These are phyloP conservation scores for Maccullochella peelii DNA, from an alignment of 2,113 vertebrate species.

Conservation along the genomic window DNA sequence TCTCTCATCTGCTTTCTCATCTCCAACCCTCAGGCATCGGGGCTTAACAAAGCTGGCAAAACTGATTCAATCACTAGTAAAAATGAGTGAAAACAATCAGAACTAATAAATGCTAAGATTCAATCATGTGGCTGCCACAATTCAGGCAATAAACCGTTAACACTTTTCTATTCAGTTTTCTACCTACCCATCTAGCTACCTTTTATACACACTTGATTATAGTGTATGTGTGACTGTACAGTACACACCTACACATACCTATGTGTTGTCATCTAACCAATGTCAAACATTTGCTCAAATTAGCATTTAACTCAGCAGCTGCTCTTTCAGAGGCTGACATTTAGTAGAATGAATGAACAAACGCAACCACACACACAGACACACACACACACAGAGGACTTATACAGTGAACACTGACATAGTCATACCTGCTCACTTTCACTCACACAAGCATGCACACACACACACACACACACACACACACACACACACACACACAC, in stretches of 20 bases:
- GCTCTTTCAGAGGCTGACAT: constrained; percentile 59
- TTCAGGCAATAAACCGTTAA: background rate
- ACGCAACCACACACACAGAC: background rate
- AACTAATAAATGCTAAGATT: background rate
- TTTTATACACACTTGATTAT: background rate
- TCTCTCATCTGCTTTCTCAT: constrained; percentile 28
- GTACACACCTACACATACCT: constrained; percentile 3
- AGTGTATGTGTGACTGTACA: background rate
- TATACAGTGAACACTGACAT: background rate
- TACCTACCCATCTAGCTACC: background rate
- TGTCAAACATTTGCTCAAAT: constrained; percentile 66
- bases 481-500: background rate
- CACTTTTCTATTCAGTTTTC: background rate
- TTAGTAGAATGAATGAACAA: constrained; percentile 38
- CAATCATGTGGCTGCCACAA: background rate
- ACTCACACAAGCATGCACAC: background rate
- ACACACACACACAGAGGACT: background rate
- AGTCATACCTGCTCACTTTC: background rate
- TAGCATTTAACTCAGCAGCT: constrained; percentile 61
- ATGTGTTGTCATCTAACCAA: constrained; percentile 36
- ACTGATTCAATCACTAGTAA: constrained; percentile 21
- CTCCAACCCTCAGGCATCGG: constrained; percentile 19
- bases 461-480: background rate
- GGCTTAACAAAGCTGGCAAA: constrained; percentile 37
- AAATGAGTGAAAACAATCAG: background rate